Percentiles rank a stretch among this genome's conserved stretches.
Conservation (phyloP, 2,113 vertebrate species). For the Poeciliopsis turrubarensis region DNA sequence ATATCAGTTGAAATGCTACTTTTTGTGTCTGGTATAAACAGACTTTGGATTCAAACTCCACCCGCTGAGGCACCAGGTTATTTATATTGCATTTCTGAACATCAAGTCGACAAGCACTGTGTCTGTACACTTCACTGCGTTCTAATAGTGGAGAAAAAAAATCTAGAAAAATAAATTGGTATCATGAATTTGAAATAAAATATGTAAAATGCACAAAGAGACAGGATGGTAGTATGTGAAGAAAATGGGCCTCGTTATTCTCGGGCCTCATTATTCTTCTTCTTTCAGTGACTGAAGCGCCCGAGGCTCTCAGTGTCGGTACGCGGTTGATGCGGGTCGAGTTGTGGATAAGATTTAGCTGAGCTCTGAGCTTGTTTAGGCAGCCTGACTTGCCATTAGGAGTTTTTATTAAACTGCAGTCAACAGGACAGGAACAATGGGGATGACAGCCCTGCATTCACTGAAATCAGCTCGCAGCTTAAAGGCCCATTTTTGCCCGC, state of each 20-base stretch:
- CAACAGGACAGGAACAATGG: constrained; percentile 27
- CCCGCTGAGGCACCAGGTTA: background rate
- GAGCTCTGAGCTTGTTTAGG: constrained; percentile 23
- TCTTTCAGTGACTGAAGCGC: constrained; percentile 1
- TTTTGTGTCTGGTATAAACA: too few relatives aligned
- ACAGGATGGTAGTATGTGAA: background rate
- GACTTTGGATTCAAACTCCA: background rate
- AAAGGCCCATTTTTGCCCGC: background rate
- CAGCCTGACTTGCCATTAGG: constrained; percentile 19
- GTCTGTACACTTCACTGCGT: background rate
- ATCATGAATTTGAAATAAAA: background rate
- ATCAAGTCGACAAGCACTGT: background rate
- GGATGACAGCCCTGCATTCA: constrained; percentile 23
- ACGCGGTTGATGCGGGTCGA: background rate
- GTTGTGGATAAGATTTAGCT: constrained; percentile 17
- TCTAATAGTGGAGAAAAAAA: background rate
- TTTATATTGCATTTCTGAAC: background rate
- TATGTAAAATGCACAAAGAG: background rate
- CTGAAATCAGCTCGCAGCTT: background rate
- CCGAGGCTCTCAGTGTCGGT: background rate
- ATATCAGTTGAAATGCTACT: too few relatives aligned
- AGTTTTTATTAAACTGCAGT: constrained; percentile 34
- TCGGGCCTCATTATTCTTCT: constrained; percentile 26
- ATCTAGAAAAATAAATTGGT: background rate
- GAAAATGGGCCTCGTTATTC: background rate